Percentiles rank a stretch among this genome's conserved stretches.
phyloP scores from a whole-genome alignment of 2,113 vertebrate genomes.

The Chionomys nivalis region DNA sequence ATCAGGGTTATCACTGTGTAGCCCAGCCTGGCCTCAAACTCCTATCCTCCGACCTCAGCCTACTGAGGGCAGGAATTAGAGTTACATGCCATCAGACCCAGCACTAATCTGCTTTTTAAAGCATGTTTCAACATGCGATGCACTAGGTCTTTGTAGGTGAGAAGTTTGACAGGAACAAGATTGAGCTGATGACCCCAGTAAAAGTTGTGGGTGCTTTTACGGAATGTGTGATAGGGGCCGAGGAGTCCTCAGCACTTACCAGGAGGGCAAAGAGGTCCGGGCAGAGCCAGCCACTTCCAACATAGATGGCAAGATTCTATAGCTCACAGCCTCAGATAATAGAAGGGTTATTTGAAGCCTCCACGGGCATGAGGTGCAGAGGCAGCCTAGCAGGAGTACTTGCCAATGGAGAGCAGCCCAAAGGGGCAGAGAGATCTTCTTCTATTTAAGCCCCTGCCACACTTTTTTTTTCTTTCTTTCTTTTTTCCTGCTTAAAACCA shows the following conservation, averaged over 20 bases:
- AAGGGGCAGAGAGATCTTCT: neutral
- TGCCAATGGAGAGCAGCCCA: fast-evolving
- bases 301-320: neutral
- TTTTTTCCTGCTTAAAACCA: neutral
- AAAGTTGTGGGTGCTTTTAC: neutral
- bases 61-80: neutral
- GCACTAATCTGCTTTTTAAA: neutral
- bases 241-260: neutral
- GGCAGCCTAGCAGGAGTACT: neutral
- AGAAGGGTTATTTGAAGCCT: neutral
- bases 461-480: neutral
- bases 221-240: neutral
- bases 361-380: fast-evolving
- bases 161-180: neutral
- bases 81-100: neutral
- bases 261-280: neutral
- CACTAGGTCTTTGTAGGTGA: neutral
- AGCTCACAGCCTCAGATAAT: neutral
- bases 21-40: neutral
- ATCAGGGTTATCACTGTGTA: neutral
- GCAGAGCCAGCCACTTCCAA: neutral
- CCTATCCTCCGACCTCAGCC: neutral
- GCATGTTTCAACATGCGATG: neutral
- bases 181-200: neutral
- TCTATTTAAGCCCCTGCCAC: neutral